Conservation (phyloP, 1,140 invertebrate genomes). For the Periplaneta americana region DNA sequence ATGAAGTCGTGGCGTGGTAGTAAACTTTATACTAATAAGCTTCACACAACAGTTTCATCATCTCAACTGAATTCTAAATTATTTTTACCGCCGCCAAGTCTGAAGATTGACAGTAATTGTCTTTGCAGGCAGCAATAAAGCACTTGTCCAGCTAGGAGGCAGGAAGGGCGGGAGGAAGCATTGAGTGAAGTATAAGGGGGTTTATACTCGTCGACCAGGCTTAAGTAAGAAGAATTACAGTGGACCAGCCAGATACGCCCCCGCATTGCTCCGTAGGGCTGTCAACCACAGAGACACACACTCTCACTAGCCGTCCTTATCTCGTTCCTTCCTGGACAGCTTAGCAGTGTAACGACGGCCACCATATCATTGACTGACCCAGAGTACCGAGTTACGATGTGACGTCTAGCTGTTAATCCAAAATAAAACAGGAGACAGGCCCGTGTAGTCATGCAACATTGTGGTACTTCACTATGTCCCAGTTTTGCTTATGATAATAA, state of each 20-base stretch:
- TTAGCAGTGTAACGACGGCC: too few relatives aligned
- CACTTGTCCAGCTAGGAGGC: background rate
- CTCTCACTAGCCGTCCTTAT: background rate
- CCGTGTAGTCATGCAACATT: too few relatives aligned
- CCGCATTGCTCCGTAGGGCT: too few relatives aligned
- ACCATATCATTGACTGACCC: too few relatives aligned
- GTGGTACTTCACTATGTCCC: too few relatives aligned
- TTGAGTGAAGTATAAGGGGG: background rate
- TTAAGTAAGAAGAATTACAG: background rate
- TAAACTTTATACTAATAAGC: too few relatives aligned
- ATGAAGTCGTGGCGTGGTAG: too few relatives aligned
- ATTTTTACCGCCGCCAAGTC: background rate
- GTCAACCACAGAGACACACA: too few relatives aligned
- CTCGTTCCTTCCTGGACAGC: background rate
- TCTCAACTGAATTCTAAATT: background rate
- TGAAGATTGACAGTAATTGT: background rate
- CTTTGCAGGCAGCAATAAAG: background rate
- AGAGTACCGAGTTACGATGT: too few relatives aligned
- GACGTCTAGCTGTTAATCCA: too few relatives aligned
- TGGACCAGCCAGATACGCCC: background rate
- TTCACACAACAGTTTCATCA: background rate
- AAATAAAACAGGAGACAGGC: too few relatives aligned
- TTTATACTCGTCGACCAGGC: background rate
- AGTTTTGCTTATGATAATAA: too few relatives aligned
- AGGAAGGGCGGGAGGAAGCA: background rate